Percentiles rank a stretch among this genome's conserved stretches.
phyloP scores from a whole-genome alignment of 2,797 vertebrate genomes.

The Mionectes olivaceus region DNA sequence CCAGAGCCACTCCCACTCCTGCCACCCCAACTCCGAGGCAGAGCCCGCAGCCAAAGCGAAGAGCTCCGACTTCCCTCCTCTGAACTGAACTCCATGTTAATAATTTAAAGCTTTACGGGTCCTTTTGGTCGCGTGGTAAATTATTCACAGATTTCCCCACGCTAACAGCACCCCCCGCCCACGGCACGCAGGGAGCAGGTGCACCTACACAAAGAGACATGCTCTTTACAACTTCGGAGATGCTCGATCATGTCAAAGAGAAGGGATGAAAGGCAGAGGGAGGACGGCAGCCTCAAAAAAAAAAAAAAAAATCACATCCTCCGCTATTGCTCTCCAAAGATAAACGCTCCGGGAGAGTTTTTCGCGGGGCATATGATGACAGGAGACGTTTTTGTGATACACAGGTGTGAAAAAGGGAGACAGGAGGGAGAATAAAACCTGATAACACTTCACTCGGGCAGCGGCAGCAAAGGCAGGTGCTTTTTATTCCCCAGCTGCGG shows the following conservation, averaged over 20 bases:
- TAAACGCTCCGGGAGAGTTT: slow-evolving; percentile 39
- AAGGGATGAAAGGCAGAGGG: slow-evolving; percentile 56
- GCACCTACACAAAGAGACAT: slow-evolving; percentile 13
- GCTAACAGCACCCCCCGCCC: neutral
- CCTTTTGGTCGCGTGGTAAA: slow-evolving; percentile 71
- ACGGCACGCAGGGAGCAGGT: neutral
- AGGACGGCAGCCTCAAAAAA: slow-evolving; percentile 59
- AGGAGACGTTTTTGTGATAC: slow-evolving; percentile 37
- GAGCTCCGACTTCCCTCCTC: slow-evolving; percentile 65
- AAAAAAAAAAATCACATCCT: slow-evolving; percentile 55
- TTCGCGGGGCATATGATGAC: neutral
- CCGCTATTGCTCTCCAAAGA: slow-evolving; percentile 28
- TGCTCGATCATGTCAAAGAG: slow-evolving; percentile 74
- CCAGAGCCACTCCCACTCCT: neutral
- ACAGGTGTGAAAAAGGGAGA: slow-evolving; percentile 51
- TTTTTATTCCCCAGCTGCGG: neutral
- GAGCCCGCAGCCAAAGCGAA: slow-evolving; percentile 64
- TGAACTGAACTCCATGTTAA: slow-evolving; percentile 64
- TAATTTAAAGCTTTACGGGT: slow-evolving; percentile 68
- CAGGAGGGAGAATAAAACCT: slow-evolving; percentile 40
- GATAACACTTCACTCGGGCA: slow-evolving; percentile 31
- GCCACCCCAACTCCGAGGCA: neutral
- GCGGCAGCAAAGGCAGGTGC: slow-evolving; percentile 28
- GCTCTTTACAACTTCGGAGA: slow-evolving; percentile 69
- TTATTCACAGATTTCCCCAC: slow-evolving; percentile 72